Conservation (phyloP, 2,113 vertebrate species). For the Albula glossodonta region DNA sequence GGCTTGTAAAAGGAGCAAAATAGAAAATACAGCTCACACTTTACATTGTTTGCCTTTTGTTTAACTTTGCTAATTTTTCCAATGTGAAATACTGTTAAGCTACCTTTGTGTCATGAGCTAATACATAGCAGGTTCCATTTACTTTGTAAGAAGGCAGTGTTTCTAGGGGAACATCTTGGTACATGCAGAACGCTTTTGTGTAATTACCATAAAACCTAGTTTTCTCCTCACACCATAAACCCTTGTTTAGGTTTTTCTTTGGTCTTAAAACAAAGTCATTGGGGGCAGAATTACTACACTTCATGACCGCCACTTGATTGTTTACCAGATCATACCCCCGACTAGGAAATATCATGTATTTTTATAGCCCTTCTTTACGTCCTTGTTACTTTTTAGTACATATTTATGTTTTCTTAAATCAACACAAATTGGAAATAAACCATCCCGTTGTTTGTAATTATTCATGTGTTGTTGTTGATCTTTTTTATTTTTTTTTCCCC, state of each 20-base stretch:
- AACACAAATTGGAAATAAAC: conserved; percentile 65
- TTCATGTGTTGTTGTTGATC: conserved; percentile 55
- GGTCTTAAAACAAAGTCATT: conserved; percentile 39
- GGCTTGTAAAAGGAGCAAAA: not conserved
- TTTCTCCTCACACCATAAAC: conserved; percentile 48
- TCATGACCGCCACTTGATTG: conserved; percentile 28
- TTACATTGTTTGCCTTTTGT: not conserved
- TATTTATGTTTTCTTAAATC: conserved; percentile 67
- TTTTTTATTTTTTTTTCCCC: conserved; percentile 22
- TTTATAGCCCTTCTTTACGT: conserved; percentile 58
- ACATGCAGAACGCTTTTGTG: conserved; percentile 47
- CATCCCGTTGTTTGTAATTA: conserved; percentile 52
- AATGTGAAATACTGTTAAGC: not conserved
- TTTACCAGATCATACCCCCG: conserved; percentile 14
- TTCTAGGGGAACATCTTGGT: conserved; percentile 54
- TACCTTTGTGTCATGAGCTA: not conserved
- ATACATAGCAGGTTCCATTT: not conserved
- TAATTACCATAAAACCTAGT: conserved; percentile 54
- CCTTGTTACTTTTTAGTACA: conserved; percentile 65
- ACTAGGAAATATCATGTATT: conserved; percentile 46
- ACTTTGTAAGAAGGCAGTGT: conserved; percentile 29
- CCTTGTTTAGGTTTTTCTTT: conserved; percentile 38
- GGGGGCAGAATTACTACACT: conserved; percentile 42
- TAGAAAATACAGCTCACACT: not conserved
- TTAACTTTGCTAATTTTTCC: not conserved